Evolutionary conservation across 2,113 vertebrate species (phyloP), one percentile per base, ranked within the genome.

Genomic region (Lota lota): DNA sequence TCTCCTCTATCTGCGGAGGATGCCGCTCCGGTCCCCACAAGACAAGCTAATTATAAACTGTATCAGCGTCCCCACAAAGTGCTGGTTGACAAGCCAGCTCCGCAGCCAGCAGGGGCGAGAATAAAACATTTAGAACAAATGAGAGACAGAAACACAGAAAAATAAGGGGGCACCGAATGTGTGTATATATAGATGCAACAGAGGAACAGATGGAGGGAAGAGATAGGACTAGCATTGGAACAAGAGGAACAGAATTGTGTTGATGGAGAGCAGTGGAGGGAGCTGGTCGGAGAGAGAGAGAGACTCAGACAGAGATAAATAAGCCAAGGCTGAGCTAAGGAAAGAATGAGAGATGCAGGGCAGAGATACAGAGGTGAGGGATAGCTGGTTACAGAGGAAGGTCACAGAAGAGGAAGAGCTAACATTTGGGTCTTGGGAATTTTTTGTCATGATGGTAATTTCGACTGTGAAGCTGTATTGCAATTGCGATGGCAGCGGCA

Each of bases 1-100:
- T 56, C 53, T 75, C 64, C 66, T 61, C 81, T 80, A 79, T 85
- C 81, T 85, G 84, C 67, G 80, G 74, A 87, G 84, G 86, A 86
- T 79, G 2, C 50, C 81, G 73, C 79, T 66, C 60, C 60, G 67
- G 64, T 79, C 79, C 65, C 79, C 72, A 68, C 71, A 74, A 77
- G 79, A 65, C 17, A 53, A 14, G 17, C 53, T 56, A n/a, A 56
- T 56, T 18, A n/a, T 56, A n/a, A 56, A 18, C 53, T 18, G 16
- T 5, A 56, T n/a, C 3, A n/a, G 53, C 10, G 17, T 5, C 16
- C 16, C 3, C 16, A 56, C 53, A 56, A 56, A 56, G 53, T 6
- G 53, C 40, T 14, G 40, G 40, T 8, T 47, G 40, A 14, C 10
- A 47, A 10, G 40, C 40, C 40, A 47, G 8, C 40, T 47, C 40